A percentile compares a stretch with the other conserved stretches of the same genome.
These are phyloP conservation scores for Chiloscyllium plagiosum DNA, from an alignment of 2,113 vertebrate genomes.

Conservation along the genomic window DNA sequence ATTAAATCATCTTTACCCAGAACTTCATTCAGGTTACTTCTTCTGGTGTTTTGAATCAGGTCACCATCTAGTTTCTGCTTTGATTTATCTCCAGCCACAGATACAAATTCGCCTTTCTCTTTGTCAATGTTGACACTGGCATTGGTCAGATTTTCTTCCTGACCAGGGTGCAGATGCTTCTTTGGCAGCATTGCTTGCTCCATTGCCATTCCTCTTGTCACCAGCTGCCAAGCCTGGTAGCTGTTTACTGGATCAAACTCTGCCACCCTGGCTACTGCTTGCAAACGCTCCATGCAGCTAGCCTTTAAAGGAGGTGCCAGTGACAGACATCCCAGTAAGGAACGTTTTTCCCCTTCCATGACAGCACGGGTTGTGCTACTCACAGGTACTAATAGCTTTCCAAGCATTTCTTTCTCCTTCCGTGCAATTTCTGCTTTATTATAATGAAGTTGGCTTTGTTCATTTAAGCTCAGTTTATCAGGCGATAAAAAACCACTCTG, in stretches of 20 bases:
- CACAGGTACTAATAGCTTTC: constrained; percentile 85
- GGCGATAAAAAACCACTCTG: constrained; percentile 87
- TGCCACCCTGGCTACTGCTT: constrained; percentile 91
- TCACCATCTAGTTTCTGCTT: constrained; percentile 90
- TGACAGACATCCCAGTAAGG: constrained; percentile 87
- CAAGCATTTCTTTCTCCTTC: constrained; percentile 93
- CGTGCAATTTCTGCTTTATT: constrained; percentile 80
- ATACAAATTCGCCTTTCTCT: constrained; percentile 87
- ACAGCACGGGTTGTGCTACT: constrained; percentile 73
- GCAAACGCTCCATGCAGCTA: constrained; percentile 93
- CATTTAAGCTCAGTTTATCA: constrained; percentile 77
- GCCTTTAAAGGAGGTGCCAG: constrained; percentile 95
- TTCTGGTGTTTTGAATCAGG: constrained; percentile 78
- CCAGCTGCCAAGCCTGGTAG: constrained; percentile 98
- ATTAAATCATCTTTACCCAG: constrained; percentile 86
- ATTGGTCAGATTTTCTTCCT: constrained; percentile 77
- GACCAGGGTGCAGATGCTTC: constrained; percentile 76
- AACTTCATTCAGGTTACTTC: constrained; percentile 71
- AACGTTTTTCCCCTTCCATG: constrained; percentile 87
- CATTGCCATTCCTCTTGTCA: constrained; percentile 94
- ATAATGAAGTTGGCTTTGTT: constrained; percentile 76
- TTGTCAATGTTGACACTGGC: constrained; percentile 78
- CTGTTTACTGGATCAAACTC: constrained; percentile 98
- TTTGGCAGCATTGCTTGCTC: constrained; percentile 93
- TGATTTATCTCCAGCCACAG: constrained; percentile 77